These are phyloP conservation scores for Perodicticus potto DNA, from an alignment of 2,797 vertebrate species.

Conservation along the genomic window DNA sequence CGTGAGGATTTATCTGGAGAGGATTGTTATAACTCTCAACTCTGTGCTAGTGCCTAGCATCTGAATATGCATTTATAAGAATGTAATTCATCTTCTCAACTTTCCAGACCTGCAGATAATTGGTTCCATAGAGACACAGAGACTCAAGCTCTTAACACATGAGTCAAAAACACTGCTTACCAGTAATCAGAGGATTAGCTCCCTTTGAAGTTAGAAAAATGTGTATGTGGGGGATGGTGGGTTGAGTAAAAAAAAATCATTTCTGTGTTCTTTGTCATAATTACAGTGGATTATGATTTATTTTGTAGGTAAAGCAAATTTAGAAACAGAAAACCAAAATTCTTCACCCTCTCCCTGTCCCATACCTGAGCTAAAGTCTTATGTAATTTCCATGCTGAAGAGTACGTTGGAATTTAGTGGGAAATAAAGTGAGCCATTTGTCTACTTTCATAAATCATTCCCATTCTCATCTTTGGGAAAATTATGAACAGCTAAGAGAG, in stretches of 20 bases:
- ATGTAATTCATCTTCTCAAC: constrained; percentile 52
- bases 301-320: not conserved
- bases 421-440: not conserved
- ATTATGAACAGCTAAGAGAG: not conserved
- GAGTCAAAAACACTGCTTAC: not conserved
- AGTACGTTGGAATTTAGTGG: not conserved
- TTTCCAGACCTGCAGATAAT: constrained; percentile 65
- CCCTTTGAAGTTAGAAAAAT: constrained; percentile 45
- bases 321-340: not conserved
- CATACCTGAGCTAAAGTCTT: not conserved
- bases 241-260: not conserved
- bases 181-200: not conserved
- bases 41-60: not conserved
- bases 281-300: not conserved
- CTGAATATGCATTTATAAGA: constrained; percentile 5
- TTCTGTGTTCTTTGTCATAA: constrained; percentile 12
- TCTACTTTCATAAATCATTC: not conserved
- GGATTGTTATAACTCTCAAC: not conserved
- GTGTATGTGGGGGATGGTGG: not conserved
- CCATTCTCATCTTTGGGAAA: not conserved
- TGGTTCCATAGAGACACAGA: constrained; percentile 73
- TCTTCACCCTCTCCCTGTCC: not conserved
- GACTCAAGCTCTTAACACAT: not conserved
- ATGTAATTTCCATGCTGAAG: not conserved
- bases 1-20: not conserved